Conservation (phyloP, 2,888 invertebrate genomes). For the Cerceris ruficornis region DNA sequence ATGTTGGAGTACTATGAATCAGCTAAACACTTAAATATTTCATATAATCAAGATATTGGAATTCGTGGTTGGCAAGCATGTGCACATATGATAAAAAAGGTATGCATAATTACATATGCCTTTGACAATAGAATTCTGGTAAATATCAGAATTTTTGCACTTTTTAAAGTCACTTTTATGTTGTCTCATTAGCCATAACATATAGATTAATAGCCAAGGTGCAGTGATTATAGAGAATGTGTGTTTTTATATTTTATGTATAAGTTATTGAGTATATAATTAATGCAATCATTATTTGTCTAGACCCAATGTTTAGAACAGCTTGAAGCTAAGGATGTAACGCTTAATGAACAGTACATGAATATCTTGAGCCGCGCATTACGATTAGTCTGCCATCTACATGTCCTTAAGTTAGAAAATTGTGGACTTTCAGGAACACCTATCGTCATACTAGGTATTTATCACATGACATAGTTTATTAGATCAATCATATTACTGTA, state of each 20-base stretch:
- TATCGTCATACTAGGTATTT: constrained; percentile 88
- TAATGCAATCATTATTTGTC: constrained; percentile 64
- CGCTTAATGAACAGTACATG: constrained; percentile 87
- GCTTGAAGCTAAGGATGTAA: constrained; percentile 86
- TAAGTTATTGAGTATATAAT: constrained; percentile 35
- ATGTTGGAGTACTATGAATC: constrained; percentile 97
- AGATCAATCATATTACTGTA: constrained; percentile 8
- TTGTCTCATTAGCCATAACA: constrained; percentile 9
- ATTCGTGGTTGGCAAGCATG: constrained; percentile 93
- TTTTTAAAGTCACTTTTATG: background rate
- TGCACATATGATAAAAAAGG: constrained; percentile 90
- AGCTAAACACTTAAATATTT: constrained; percentile 87
- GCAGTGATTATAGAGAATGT: constrained; percentile 7
- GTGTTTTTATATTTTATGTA: constrained; percentile 22
- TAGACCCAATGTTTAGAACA: constrained; percentile 88
- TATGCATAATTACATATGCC: constrained; percentile 73
- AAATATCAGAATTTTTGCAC: constrained; percentile 5
- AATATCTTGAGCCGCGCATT: constrained; percentile 89
- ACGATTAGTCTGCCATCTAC: constrained; percentile 87
- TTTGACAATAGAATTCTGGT: constrained; percentile 1
- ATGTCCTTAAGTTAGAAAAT: constrained; percentile 90
- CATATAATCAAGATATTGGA: constrained; percentile 89
- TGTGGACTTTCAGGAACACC: constrained; percentile 89
- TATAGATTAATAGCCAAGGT: constrained; percentile 9
- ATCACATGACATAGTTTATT: constrained; percentile 46